Evolutionary conservation across 2,888 invertebrate species (phyloP).

Genomic region (Pinctada fucata): DNA sequence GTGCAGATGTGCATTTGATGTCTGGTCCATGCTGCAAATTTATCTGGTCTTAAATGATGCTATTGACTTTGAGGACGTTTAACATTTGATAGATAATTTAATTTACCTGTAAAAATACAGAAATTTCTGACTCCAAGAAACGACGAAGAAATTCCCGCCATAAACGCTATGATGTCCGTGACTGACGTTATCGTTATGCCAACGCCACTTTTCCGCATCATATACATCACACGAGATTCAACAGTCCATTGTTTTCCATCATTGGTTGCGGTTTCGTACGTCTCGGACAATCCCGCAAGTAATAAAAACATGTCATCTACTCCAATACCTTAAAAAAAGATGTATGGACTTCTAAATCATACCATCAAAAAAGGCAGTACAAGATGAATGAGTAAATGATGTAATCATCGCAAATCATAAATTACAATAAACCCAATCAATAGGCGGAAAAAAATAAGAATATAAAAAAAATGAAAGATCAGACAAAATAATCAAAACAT

Average conservation of each 20-base stretch:
- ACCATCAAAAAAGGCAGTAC: no score
- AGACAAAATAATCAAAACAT: no score
- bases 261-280: constrained; percentile 9
- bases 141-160: constrained; percentile 50
- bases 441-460: no score
- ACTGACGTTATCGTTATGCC: constrained; percentile 64
- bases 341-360: no score
- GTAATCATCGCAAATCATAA: no score
- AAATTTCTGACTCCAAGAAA: constrained; percentile 63
- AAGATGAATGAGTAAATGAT: no score
- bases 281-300: constrained; percentile 51
- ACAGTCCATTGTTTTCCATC: constrained; percentile 46
- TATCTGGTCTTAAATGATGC: background rate
- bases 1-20: background rate
- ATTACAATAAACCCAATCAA: no score
- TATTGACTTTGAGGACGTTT: no score
- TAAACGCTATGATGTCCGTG: constrained; percentile 60
- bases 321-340: constrained; percentile 50
- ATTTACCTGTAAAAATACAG: constrained; percentile 59
- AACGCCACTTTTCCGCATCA: constrained; percentile 58
- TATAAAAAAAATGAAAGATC: no score
- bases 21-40: background rate
- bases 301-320: constrained; percentile 59
- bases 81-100: no score
- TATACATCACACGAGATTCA: constrained; percentile 7